Conservation (phyloP, 2,113 vertebrate genomes). For the Gila orcuttii region DNA sequence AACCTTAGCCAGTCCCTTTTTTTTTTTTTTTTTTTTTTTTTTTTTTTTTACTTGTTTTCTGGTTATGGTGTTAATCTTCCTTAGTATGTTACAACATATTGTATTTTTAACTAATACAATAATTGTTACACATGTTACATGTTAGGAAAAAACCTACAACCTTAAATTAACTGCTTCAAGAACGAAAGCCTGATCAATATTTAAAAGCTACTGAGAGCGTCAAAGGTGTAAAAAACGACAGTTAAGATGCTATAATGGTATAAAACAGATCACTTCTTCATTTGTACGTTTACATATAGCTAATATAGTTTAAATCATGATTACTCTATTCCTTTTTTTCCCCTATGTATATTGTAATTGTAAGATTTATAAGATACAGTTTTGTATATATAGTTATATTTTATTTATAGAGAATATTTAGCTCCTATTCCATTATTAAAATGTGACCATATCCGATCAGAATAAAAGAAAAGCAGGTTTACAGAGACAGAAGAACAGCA, state of each 20-base stretch:
- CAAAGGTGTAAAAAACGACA: neutral
- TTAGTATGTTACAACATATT: constrained; percentile 5
- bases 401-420: constrained; percentile 52
- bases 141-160: neutral
- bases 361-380: constrained; percentile 39
- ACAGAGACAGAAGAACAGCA: neutral
- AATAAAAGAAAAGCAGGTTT: neutral
- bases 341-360: constrained; percentile 17
- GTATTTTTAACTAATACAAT: constrained; percentile 2
- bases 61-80: neutral
- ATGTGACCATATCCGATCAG: constrained; percentile 9
- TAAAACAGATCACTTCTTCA: neutral
- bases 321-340: neutral
- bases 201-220: neutral
- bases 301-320: constrained; percentile 16
- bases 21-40: too few relatives aligned
- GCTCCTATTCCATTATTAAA: constrained; percentile 6
- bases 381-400: constrained; percentile 52
- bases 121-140: constrained; percentile 9
- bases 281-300: constrained; percentile 10
- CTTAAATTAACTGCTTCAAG: neutral
- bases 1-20: neutral
- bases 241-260: neutral
- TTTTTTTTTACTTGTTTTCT: neutral
- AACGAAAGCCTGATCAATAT: neutral